phyloP scores from a whole-genome alignment of 2,888 invertebrate genomes.

The Brachyptera risi region DNA sequence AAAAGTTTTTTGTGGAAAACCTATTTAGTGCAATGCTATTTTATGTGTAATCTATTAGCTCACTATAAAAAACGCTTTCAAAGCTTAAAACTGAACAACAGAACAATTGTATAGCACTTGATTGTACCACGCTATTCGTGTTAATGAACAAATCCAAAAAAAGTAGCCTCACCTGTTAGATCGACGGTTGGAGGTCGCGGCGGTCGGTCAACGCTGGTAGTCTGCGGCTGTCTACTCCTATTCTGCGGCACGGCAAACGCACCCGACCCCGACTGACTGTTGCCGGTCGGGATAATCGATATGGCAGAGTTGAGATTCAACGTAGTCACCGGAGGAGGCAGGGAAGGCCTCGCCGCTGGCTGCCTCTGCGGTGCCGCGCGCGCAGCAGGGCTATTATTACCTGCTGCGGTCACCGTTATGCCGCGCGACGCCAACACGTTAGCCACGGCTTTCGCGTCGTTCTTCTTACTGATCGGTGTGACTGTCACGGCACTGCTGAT shows the following conservation, averaged over 20 bases:
- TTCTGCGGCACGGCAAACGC: constrained; percentile 45
- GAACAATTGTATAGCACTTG: too few species aligned
- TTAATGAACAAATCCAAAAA: too few species aligned
- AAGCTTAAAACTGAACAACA: too few species aligned
- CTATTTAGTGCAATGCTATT: too few species aligned
- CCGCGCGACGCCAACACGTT: constrained; percentile 72
- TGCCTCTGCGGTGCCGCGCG: constrained; percentile 47
- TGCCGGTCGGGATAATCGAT: constrained; percentile 53
- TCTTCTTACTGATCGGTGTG: constrained; percentile 26
- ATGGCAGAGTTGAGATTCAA: constrained; percentile 58
- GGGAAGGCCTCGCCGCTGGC: constrained; percentile 31
- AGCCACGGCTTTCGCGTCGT: constrained; percentile 69
- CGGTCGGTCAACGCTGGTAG: constrained; percentile 44
- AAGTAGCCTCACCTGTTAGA: constrained; percentile 43
- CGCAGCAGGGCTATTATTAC: constrained; percentile 20
- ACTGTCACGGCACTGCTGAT: constrained; percentile 5
- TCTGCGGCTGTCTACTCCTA: constrained; percentile 38
- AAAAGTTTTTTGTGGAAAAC: too few species aligned
- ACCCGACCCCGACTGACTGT: constrained; percentile 1
- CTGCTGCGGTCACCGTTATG: constrained; percentile 68
- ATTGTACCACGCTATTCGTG: too few species aligned
- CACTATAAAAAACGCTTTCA: too few species aligned
- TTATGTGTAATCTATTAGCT: too few species aligned
- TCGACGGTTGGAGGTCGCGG: constrained; percentile 49
- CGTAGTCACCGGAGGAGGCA: constrained; percentile 41